phyloP scores from a whole-genome alignment of 2,113 vertebrate genomes.

The Tragelaphus scriptus region DNA sequence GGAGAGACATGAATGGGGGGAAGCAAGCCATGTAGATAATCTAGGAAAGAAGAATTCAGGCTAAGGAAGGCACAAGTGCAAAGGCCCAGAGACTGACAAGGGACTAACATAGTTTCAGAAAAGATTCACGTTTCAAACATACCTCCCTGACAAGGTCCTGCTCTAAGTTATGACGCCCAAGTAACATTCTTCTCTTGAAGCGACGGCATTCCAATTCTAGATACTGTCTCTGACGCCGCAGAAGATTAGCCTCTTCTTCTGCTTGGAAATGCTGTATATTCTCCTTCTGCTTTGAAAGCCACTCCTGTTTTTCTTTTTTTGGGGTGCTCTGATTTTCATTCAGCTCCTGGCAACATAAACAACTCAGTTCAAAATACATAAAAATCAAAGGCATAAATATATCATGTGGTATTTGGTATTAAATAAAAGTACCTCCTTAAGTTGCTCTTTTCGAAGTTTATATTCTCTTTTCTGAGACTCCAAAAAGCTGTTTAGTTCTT shows the following conservation, averaged over 20 bases:
- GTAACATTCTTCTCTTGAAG: slow-evolving; percentile 96
- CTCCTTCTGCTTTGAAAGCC: slow-evolving; percentile 98
- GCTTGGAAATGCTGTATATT: slow-evolving; percentile 99
- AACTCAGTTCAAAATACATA: slow-evolving; percentile 50
- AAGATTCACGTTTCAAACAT: slow-evolving; percentile 45
- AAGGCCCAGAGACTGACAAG: neutral
- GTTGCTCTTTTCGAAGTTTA: slow-evolving; percentile 97
- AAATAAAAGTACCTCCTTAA: slow-evolving; percentile 89
- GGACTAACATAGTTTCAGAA: neutral
- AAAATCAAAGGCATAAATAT: neutral
- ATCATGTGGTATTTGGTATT: neutral
- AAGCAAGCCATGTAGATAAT: neutral
- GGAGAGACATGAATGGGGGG: neutral
- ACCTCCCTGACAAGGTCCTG: slow-evolving; percentile 97
- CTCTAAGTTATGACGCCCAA: slow-evolving; percentile 95
- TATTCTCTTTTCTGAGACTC: slow-evolving; percentile 99
- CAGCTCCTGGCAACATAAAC: slow-evolving; percentile 84
- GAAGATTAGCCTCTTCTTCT: slow-evolving; percentile 96
- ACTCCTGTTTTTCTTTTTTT: slow-evolving; percentile 99
- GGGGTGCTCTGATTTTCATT: slow-evolving; percentile 99
- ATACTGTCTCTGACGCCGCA: slow-evolving; percentile 95
- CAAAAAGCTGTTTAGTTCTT: slow-evolving; percentile 95
- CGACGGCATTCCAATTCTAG: slow-evolving; percentile 96
- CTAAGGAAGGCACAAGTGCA: neutral
- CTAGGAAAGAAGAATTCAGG: neutral